phyloP scores from a whole-genome alignment of 1,140 invertebrate genomes.

The Thalassaphorura encarpata region DNA sequence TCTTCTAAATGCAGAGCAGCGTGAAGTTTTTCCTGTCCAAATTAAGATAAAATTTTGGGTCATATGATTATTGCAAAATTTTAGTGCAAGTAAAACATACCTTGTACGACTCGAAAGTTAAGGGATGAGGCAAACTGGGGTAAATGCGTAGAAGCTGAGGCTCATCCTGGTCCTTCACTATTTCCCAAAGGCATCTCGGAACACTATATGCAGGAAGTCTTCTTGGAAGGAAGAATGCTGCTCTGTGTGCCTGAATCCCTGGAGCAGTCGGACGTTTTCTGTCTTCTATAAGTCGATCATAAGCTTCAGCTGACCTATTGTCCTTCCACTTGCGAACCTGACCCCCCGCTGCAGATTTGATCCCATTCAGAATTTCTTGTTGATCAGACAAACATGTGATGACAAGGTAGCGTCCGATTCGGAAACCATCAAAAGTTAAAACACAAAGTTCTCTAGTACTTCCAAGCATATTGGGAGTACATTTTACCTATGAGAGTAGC shows the following conservation, averaged over 20 bases:
- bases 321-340: neutral
- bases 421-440: slow-evolving; percentile 47
- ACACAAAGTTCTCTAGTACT: slow-evolving; percentile 47
- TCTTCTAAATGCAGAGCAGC: slow-evolving; percentile 68
- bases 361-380: slow-evolving; percentile 15
- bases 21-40: slow-evolving; percentile 49
- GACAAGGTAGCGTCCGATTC: slow-evolving; percentile 45
- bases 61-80: too few relatives aligned
- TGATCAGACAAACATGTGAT: slow-evolving; percentile 38
- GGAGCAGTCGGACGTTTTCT: neutral
- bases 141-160: too few relatives aligned
- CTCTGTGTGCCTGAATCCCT: slow-evolving; percentile 8
- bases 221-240: slow-evolving; percentile 28
- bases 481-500: slow-evolving; percentile 41
- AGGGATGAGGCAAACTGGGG: too few relatives aligned
- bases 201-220: slow-evolving; percentile 35
- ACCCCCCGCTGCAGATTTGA: neutral
- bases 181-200: slow-evolving; percentile 33
- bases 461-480: slow-evolving; percentile 47
- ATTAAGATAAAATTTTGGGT: too few relatives aligned
- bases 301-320: neutral
- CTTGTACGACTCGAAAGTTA: too few relatives aligned
- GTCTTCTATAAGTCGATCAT: neutral
- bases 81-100: too few relatives aligned
- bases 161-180: slow-evolving; percentile 12